Conservation (phyloP, 2,113 vertebrate genomes). For the Axis porcinus region DNA sequence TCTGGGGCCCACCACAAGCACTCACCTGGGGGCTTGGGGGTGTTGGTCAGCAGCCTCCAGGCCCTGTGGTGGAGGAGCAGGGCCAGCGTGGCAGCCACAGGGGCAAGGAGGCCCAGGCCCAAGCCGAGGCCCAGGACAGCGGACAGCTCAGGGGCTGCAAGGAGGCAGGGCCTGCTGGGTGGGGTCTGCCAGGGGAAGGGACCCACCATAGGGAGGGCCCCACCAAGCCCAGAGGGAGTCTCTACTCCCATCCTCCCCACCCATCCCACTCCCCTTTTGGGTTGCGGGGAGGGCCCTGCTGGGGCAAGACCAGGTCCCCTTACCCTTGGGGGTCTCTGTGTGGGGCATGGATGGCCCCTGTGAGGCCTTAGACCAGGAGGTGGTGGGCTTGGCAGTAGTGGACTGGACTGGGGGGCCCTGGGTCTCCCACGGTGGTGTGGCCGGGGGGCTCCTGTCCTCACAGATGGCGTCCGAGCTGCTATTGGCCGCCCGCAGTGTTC, state of each 20-base stretch:
- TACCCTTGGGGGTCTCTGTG: neutral
- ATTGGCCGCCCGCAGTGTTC: constrained; percentile 6
- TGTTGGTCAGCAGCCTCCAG: neutral
- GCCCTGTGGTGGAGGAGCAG: constrained; percentile 44
- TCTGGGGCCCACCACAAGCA: neutral
- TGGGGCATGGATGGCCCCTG: neutral
- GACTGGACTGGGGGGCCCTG: neutral
- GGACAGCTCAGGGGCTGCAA: neutral
- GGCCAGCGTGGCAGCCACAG: neutral
- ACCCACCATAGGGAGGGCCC: neutral
- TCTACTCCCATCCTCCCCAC: neutral
- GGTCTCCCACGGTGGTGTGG: neutral
- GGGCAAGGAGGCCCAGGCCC: constrained; percentile 26
- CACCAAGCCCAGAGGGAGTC: neutral
- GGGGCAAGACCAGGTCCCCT: neutral
- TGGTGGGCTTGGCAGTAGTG: neutral
- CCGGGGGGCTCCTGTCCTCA: neutral
- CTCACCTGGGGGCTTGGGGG: constrained; percentile 41
- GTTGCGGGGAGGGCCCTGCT: neutral
- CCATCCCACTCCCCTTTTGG: neutral
- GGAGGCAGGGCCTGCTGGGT: neutral
- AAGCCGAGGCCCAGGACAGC: constrained; percentile 22
- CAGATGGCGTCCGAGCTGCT: constrained; percentile 65
- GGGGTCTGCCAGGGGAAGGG: neutral
- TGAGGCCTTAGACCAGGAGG: neutral